Percentiles rank a stretch among this genome's conserved stretches.
These are phyloP conservation scores for Oreotrochilus melanogaster DNA, from an alignment of 2,113 vertebrate species.

Conservation along the genomic window DNA sequence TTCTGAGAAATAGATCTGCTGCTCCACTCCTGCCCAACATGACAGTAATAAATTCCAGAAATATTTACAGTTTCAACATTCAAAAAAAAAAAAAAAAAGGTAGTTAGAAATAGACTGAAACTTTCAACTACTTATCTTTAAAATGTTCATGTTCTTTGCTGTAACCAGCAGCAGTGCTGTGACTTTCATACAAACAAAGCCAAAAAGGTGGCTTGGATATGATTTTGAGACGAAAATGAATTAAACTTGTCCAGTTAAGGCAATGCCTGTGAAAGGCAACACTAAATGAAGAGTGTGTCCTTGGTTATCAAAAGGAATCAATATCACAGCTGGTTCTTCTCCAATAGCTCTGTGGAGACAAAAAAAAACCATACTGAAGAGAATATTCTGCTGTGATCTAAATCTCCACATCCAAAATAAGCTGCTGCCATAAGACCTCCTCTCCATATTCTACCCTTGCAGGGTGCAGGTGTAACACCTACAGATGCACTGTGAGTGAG, in stretches of 20 bases:
- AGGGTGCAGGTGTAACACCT: not conserved
- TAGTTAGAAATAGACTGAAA: not conserved
- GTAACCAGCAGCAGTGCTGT: not conserved
- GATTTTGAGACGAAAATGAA: not conserved
- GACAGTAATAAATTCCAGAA: not conserved
- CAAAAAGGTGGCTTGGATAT: not conserved
- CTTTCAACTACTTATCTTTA: not conserved
- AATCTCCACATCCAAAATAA: not conserved
- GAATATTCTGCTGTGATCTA: not conserved
- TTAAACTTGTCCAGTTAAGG: not conserved
- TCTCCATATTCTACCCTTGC: not conserved
- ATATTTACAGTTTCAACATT: not conserved
- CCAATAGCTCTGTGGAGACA: not conserved
- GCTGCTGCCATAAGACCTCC: not conserved
- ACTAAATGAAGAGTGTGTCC: not conserved
- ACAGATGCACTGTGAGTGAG: not conserved
- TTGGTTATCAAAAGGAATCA: not conserved
- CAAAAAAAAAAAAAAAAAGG: not conserved
- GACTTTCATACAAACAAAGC: not conserved
- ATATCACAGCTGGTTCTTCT: not conserved
- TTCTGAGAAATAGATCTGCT: not conserved
- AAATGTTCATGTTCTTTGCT: rapidly evolving
- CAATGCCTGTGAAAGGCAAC: not conserved
- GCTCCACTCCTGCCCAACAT: not conserved
- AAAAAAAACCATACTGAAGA: not conserved